These are phyloP conservation scores for Cebidichthys violaceus DNA, from an alignment of 2,113 vertebrate species.

Conservation along the genomic window DNA sequence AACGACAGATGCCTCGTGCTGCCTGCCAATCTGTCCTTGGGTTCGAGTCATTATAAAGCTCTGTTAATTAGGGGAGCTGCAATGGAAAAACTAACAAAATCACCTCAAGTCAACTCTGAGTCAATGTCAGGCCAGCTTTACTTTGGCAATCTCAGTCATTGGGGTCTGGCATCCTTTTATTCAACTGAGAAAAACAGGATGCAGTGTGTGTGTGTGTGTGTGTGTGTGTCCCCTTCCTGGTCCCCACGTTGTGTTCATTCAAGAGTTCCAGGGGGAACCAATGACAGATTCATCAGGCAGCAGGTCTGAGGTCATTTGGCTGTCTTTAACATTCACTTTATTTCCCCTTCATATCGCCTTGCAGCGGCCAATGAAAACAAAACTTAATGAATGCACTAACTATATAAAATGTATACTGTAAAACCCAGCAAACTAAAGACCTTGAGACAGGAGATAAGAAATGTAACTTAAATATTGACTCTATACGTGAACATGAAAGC, in stretches of 20 bases:
- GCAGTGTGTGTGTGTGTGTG: conserved; percentile 15
- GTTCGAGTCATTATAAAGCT: conserved; percentile 42
- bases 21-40: conserved; percentile 45
- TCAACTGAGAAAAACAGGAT: conserved; percentile 73
- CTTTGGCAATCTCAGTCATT: conserved; percentile 17
- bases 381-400: background rate
- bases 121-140: conserved; percentile 32
- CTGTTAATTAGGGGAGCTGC: conserved; percentile 50
- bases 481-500: conserved; percentile 23
- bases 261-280: conserved; percentile 10
- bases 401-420: background rate
- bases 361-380: background rate
- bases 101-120: conserved; percentile 39
- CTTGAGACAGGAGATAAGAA: background rate
- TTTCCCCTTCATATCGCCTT: background rate
- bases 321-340: conserved; percentile 5
- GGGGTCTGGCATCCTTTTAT: conserved; percentile 35
- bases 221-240: conserved; percentile 14
- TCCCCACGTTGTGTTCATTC: conserved; percentile 2
- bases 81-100: conserved; percentile 62
- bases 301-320: conserved; percentile 2
- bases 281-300: conserved; percentile 13
- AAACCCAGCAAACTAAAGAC: background rate
- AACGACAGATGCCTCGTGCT: conserved; percentile 37
- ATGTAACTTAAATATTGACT: background rate